Conservation (phyloP, 2,888 invertebrate genomes). For the Leptarthrus brevirostris region DNA sequence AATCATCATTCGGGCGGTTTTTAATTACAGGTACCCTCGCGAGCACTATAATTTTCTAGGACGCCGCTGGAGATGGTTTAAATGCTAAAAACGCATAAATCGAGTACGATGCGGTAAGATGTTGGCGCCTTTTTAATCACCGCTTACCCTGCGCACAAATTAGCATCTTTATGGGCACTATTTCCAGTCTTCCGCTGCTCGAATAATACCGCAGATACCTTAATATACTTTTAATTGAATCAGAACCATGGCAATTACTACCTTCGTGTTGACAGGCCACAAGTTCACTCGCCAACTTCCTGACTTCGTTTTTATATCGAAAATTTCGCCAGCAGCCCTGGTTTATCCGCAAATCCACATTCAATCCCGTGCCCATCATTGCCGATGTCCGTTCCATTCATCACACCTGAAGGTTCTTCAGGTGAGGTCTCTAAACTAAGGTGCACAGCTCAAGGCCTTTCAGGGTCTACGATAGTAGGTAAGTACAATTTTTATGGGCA, state of each 20-base stretch:
- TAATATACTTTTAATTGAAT: conserved; percentile 44
- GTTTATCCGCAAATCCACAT: not conserved
- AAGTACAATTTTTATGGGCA: conserved; percentile 28
- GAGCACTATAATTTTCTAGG: conserved; percentile 6
- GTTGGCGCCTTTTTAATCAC: conserved; percentile 2
- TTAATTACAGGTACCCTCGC: not conserved
- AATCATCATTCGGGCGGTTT: conserved; percentile 9
- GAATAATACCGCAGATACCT: not conserved
- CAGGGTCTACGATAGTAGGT: not conserved
- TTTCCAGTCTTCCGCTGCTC: too few species aligned
- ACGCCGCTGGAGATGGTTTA: conserved; percentile 16
- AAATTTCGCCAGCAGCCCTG: conserved; percentile 27
- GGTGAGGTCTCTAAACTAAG: conserved; percentile 23
- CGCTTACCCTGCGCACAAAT: not conserved
- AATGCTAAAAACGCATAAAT: conserved; percentile 12
- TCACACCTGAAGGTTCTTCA: conserved; percentile 9
- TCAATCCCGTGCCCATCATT: too few species aligned
- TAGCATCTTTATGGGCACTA: not conserved
- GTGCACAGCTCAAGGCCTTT: conserved; percentile 1
- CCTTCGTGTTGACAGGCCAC: conserved; percentile 34
- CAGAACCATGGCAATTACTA: conserved; percentile 2
- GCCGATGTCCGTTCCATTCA: conserved; percentile 3
- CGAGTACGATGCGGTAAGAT: not conserved
- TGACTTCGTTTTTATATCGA: not conserved
- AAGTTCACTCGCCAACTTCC: conserved; percentile 27